Evolutionary conservation across 2,888 invertebrate genomes (phyloP), one percentile per base, ranked within the genome.

Genomic region (Mimachlamys varia): DNA sequence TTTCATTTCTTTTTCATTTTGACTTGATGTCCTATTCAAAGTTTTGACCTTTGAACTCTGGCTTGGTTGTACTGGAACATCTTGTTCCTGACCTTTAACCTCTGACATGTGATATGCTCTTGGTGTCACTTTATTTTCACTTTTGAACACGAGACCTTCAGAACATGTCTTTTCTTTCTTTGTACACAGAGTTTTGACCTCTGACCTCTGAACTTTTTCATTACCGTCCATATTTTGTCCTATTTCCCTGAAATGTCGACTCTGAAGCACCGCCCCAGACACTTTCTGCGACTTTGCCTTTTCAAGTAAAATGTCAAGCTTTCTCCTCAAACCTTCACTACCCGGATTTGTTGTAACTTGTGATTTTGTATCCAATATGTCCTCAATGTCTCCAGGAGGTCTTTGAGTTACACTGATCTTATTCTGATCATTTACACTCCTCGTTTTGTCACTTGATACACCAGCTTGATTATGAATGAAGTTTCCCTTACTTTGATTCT

Each of bases 221-320:
- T 33, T 33, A 33, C 15, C 22, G 13, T 76, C 13, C 12, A 33
- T 76, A 27, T 15, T 12, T 15, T 76, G 76, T 76, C 76, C 76
- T 76, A 76, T 27, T 33, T 76, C 76, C 15, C 27, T 76, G 15
- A 76, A 76, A 33, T 76, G 76, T 12, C 76, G 76, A 76, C 76
- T 76, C 76, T 76, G 76, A 76, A 76, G 76, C 76, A 76, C 15
- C 27, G 76, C 76, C 33, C 76, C 33, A 33, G 76, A 76, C 27
- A 76, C 33, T 33, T 76, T 76, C 76, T 27, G 19, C 33, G 76
- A 76, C 76, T 15, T 76, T 76, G 76, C 76, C 33, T 27, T 76
- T 27, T 15, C 33, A 33, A 76, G 76, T 76, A 76, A 33, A 33
- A 33, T 7, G 27, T 33, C 76, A 33, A 76, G 27, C 76, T 76